A percentile compares a stretch with the other conserved stretches of the same genome.
These are phyloP conservation scores for Acanthacorydalis orientalis DNA, from an alignment of 2,888 invertebrate genomes.

Conservation along the genomic window DNA sequence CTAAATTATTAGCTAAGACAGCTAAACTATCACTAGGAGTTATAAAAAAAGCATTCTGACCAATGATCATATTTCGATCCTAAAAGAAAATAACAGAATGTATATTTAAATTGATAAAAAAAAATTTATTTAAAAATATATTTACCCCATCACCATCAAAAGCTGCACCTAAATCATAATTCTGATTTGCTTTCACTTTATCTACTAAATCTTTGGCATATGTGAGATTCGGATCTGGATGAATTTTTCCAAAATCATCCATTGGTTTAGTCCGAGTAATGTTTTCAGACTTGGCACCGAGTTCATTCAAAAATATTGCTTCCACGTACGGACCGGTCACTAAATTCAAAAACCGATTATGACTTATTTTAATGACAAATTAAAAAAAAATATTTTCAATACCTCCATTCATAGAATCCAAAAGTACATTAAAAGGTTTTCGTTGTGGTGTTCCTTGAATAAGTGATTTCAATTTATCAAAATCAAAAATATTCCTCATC, in stretches of 20 bases:
- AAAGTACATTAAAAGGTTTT: slow-evolving; percentile 65
- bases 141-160: slow-evolving; percentile 90
- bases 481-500: slow-evolving; percentile 97
- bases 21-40: slow-evolving; percentile 95
- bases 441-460: slow-evolving; percentile 48
- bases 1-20: slow-evolving; percentile 78
- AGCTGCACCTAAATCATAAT: slow-evolving; percentile 77
- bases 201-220: slow-evolving; percentile 63
- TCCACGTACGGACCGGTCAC: slow-evolving; percentile 94
- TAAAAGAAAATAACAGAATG: slow-evolving; percentile 20
- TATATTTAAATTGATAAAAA: neutral
- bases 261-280: slow-evolving; percentile 66
- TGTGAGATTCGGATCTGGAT: slow-evolving; percentile 94
- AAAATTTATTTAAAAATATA: neutral
- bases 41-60: slow-evolving; percentile 89
- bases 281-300: slow-evolving; percentile 55
- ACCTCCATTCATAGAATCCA: slow-evolving; percentile 94
- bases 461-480: slow-evolving; percentile 54
- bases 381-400: slow-evolving; percentile 11
- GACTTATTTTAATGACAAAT: neutral
- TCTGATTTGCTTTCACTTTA: slow-evolving; percentile 33
- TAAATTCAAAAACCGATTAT: slow-evolving; percentile 21
- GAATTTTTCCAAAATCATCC: slow-evolving; percentile 89
- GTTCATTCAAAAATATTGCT: slow-evolving; percentile 70
- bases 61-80: slow-evolving; percentile 97